Evolutionary conservation across 2,113 vertebrate genomes (phyloP), one percentile per base, ranked within the genome.

Genomic region (Axis porcinus): DNA sequence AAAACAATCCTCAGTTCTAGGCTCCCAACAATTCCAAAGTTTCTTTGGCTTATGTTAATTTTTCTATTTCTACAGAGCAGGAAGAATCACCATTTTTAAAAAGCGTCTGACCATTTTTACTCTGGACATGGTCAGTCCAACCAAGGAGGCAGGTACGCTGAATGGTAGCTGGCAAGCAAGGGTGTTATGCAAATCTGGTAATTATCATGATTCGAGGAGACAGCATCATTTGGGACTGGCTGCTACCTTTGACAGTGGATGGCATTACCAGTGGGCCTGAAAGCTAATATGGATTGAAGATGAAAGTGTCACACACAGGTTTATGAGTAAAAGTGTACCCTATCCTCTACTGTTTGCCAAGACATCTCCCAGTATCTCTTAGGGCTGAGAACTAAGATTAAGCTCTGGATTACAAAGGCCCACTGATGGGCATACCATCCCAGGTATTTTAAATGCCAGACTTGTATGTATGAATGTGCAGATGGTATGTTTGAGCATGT

Each of bases 41-140:
- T 96, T 78, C 62, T 85, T 96, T 85, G 87, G 67, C 64, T 94
- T 87, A 57, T 27, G 57, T 81, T 60, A 55, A 90, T 55, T 90
- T 96, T 58, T 57, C 40, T 83, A 6, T 64, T 62, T 94, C 30
- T 90, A 45, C 23, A 88, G 64, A 92, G 40, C 74, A 36, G 47
- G 12, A 93, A 84, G 40, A 93, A 15, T 74, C 33, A 16, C 12
- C 88, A 64, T 36, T 85, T 62, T 54, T 30, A 40, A 43, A n/a
- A 86, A n/a, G 6, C 21, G 1, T 36, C 36, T 87, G 50, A 43
- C n/a, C 5, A 16, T 70, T 28, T 78, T 36, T 67, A 58, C 2
- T 43, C 33, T 28, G 58, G 33, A 43, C 15, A 86, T 25, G 58
- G 15, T 43, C 17, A 89, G 58, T 70, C 19, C 45, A 58, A 13